Evolutionary conservation across 2,797 vertebrate species (phyloP).

Genomic region (Micropoecilia bifurca): DNA sequence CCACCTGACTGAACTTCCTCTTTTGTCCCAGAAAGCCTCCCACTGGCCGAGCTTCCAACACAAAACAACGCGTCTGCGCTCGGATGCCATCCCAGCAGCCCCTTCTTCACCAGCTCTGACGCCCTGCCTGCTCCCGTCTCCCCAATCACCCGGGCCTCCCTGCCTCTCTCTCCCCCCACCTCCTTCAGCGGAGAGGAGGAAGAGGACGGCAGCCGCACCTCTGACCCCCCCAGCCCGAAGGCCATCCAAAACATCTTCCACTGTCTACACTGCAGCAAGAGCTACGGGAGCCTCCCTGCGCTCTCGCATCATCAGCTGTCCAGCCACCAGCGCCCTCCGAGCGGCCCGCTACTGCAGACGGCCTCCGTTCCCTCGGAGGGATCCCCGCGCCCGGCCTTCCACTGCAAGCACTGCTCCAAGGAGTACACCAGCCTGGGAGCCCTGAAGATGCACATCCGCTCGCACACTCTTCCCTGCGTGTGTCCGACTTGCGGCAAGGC

Average conservation of each 20-base stretch:
- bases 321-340: slow-evolving; percentile 83
- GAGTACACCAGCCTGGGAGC: slow-evolving; percentile 96
- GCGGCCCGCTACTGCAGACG: slow-evolving; percentile 19
- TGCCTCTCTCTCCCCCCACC: slow-evolving; percentile 69
- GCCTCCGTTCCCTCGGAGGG: slow-evolving; percentile 37
- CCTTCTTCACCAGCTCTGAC: slow-evolving; percentile 82
- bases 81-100: slow-evolving; percentile 79
- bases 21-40: slow-evolving; percentile 80
- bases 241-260: slow-evolving; percentile 81
- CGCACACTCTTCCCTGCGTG: slow-evolving; percentile 96
- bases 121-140: slow-evolving; percentile 79
- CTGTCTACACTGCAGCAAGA: slow-evolving; percentile 86
- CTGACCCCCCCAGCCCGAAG: slow-evolving; percentile 88
- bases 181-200: slow-evolving; percentile 86
- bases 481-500: slow-evolving; percentile 96
- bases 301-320: slow-evolving; percentile 88
- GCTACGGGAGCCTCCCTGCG: slow-evolving; percentile 84
- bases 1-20: slow-evolving; percentile 45
- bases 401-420: slow-evolving; percentile 97
- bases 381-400: slow-evolving; percentile 85
- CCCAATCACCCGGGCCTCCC: slow-evolving; percentile 62
- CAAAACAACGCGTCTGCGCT: slow-evolving; percentile 81
- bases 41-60: slow-evolving; percentile 83
- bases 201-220: slow-evolving; percentile 90
- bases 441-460: slow-evolving; percentile 98